A percentile compares a stretch with the other conserved stretches of the same genome.
phyloP scores from a whole-genome alignment of 2,113 vertebrate species.

The Carettochelys insculpta region DNA sequence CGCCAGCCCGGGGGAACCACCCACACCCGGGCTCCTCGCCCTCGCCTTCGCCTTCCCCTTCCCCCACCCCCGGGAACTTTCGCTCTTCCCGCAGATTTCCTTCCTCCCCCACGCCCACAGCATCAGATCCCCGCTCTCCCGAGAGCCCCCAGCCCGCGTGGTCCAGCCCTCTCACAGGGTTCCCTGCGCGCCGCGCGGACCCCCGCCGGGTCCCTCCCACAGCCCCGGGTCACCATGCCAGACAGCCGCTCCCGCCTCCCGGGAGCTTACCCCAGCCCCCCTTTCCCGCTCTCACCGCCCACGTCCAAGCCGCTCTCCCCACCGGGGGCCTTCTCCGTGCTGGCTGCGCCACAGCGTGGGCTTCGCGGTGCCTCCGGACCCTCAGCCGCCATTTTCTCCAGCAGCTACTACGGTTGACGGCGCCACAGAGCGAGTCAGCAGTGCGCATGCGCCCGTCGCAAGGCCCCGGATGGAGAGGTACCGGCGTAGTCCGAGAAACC shows the following conservation, averaged over 20 bases:
- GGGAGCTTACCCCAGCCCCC: no score
- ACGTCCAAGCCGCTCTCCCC: not conserved
- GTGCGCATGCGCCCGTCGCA: not conserved
- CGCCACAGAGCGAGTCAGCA: not conserved
- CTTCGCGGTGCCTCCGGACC: not conserved
- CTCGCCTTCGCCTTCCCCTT: not conserved
- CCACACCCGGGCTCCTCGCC: not conserved
- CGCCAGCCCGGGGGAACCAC: not conserved
- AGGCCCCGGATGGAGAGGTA: not conserved
- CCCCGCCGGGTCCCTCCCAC: no score
- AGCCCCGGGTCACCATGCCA: not conserved
- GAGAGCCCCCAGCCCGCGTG: not conserved
- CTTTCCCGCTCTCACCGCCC: not conserved
- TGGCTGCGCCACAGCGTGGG: not conserved
- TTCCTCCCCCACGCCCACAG: not conserved
- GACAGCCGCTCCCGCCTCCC: no score
- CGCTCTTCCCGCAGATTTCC: not conserved
- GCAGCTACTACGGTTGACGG: no score
- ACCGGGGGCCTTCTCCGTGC: not conserved
- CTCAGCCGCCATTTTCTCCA: constrained; percentile 17
- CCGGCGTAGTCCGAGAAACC: not conserved
- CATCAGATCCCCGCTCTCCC: no score
- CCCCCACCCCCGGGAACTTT: not conserved
- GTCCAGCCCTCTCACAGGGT: not conserved
- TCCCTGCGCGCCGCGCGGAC: not conserved